These are phyloP conservation scores for Lordiphosa mommai DNA, from an alignment of 1,140 invertebrate species.

Conservation along the genomic window DNA sequence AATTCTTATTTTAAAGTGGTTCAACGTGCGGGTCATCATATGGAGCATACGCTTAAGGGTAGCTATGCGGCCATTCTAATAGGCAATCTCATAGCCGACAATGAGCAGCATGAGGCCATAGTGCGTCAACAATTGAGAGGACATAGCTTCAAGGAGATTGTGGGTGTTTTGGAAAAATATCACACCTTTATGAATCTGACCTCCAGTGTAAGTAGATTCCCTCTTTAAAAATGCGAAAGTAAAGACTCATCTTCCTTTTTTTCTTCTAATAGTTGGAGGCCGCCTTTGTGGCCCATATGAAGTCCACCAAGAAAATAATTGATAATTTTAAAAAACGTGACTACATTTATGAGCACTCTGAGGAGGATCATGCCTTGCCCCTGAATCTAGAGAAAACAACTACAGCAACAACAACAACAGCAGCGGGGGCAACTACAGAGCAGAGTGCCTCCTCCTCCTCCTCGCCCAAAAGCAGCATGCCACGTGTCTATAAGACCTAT, in stretches of 20 bases:
- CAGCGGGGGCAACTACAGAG: no score
- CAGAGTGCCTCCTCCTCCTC: conserved; percentile 19
- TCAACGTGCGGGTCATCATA: conserved; percentile 97
- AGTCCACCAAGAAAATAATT: conserved; percentile 89
- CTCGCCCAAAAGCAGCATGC: conserved; percentile 39
- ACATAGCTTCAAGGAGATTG: conserved; percentile 90
- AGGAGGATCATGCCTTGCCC: conserved; percentile 52
- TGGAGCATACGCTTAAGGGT: conserved; percentile 98
- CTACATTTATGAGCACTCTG: conserved; percentile 75
- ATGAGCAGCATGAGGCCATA: conserved; percentile 86
- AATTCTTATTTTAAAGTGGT: conserved; percentile 79
- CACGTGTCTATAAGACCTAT: conserved; percentile 75
- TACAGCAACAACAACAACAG: conserved; percentile 5
- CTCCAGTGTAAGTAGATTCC: conserved; percentile 91
- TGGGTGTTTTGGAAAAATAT: conserved; percentile 95
- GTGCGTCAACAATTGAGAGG: conserved; percentile 89
- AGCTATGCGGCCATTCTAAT: conserved; percentile 95
- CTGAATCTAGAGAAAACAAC: conserved; percentile 64
- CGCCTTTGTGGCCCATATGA: conserved; percentile 87
- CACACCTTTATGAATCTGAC: conserved; percentile 98
- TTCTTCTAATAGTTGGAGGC: conserved; percentile 87
- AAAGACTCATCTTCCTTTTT: no score
- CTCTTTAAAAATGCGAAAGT: no score
- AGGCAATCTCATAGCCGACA: conserved; percentile 94
- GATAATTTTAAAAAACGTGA: conserved; percentile 88